Evolutionary conservation across 2,888 invertebrate genomes (phyloP), one percentile per base, ranked within the genome.

Genomic region (Oscheius sp.): DNA sequence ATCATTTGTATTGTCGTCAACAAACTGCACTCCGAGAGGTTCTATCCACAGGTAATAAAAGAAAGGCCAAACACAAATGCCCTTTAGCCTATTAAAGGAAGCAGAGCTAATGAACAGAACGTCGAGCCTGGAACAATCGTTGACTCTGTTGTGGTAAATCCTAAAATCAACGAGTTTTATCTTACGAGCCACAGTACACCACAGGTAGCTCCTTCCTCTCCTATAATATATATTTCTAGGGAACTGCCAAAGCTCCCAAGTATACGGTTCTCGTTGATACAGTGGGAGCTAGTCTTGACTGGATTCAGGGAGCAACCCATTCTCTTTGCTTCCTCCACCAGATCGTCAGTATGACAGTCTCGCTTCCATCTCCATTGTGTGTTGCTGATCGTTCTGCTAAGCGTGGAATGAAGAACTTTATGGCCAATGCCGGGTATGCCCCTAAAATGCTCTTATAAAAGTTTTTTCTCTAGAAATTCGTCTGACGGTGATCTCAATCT

Each of bases 191-290:
- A 73, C n/a, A 46, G 61, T 2, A 72, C 73, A 1, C 61, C 71
- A 33, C 73, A 74, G 53, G 71, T 71, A 25, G 10, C n/a, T 50
- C n/a, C n/a, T n/a, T n/a, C n/a, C n/a, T n/a, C n/a, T n/a, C n/a
- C n/a, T n/a, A n/a, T n/a, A 33, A 1, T 23, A 2, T 34, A 20
- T 17, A 17, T n/a, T 65, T 70, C 42, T 31, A 71, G 71, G 75
- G 77, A 39, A 77, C 77, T 6, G 64, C 57, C 27, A 76, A 76
- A 33, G 23, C 73, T 0, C 45, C 61, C 10, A 76, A 74, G 53
- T 74, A 68, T 57, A 58, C 71, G 4, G 10, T 76, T 5, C 23
- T 76, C 15, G 25, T 23, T 12, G 69, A 72, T 33, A 29, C 31
- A 37, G 5, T 55, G 17, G 25, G n/a, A 8, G 1, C 27, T 17